A percentile compares a stretch with the other conserved stretches of the same genome.
Evolutionary conservation across 2,797 vertebrate species (phyloP).

Genomic region (Mallotus villosus): DNA sequence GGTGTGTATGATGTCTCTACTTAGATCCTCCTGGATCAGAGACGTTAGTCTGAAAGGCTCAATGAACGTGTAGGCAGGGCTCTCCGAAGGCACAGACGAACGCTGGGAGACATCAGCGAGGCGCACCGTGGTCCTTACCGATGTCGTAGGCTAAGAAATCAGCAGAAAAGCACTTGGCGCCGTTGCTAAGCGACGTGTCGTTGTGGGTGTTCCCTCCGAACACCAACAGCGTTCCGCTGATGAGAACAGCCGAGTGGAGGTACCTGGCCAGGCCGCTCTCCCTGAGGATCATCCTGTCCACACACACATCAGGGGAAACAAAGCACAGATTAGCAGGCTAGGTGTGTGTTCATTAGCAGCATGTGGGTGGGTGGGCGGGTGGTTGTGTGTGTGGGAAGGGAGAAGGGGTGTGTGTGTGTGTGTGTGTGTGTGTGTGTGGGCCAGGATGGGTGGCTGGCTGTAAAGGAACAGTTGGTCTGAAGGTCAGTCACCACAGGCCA

Average conservation of each 20-base stretch:
- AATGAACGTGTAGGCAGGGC: too few relatives aligned
- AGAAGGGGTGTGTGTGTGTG: background rate
- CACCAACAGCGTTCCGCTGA: slow-evolving; percentile 92
- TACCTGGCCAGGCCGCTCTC: slow-evolving; percentile 94
- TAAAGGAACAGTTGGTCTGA: slow-evolving; percentile 58
- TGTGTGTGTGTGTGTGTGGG: background rate
- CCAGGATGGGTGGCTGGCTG: slow-evolving; percentile 5
- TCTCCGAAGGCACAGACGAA: background rate
- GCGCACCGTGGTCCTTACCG: slow-evolving; percentile 72
- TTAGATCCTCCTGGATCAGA: too few relatives aligned
- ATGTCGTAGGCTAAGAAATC: slow-evolving; percentile 98
- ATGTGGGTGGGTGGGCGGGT: slow-evolving; percentile 8
- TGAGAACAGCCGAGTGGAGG: slow-evolving; percentile 90
- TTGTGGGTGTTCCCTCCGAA: slow-evolving; percentile 99
- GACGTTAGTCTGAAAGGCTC: too few relatives aligned
- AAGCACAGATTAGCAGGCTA: too few relatives aligned
- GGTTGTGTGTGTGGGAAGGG: background rate
- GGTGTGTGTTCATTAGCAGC: slow-evolving; percentile 23
- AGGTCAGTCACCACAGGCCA: slow-evolving; percentile 36
- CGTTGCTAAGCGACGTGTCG: slow-evolving; percentile 96
- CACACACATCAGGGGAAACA: background rate
- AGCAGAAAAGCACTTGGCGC: slow-evolving; percentile 97
- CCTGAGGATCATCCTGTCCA: slow-evolving; percentile 88
- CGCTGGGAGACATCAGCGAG: background rate
- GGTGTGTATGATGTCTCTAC: background rate